Evolutionary conservation across 2,888 invertebrate species (phyloP), one percentile per base, ranked within the genome.

Genomic region (Physocephala rufipes): DNA sequence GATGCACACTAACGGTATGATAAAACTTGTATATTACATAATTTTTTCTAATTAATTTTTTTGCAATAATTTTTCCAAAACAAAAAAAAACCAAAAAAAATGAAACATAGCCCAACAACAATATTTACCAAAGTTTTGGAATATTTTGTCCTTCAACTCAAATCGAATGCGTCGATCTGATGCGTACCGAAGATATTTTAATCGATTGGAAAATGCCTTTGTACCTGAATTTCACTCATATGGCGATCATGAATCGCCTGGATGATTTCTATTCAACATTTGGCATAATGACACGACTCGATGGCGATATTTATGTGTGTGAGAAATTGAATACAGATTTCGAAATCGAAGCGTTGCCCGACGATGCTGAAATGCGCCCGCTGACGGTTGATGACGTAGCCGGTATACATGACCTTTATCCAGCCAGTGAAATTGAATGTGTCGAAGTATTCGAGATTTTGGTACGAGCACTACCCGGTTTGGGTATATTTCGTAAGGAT

Each of bases 391-490:
- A 93, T 83, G 92, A 94, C 87, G 94, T 93, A 85, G 90, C 91
- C 86, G 90, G 91, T 76, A 94, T 95, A 79, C 92, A 95, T 88
- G 94, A 94, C 82, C 87, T 95, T 80, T 95, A 95, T 88, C 95
- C 95, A 74, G 94, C 94, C 79, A 94, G 93, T 85, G 93, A 94
- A 85, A 93, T 95, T 89, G 95, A 95, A 86, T 92, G 92, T 82
- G 90, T 93, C 76, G 92, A 94, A 84, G 89, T 94, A 68, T 95
- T 95, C 86, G 91, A 93, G 82, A 91, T 91, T 86, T 88, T 95
- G 73, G 92, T 94, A 74, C 89, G 90, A 71, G 90, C 90, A 80
- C 88, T 95, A 76, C 94, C 94, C 13, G 94, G 94, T 21, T 92
- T 92, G 84, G 95, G 94, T 49, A 91, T 95, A 75, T 94, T 94